A percentile compares a stretch with the other conserved stretches of the same genome.
These are phyloP conservation scores for Gila orcuttii DNA, from an alignment of 2,113 vertebrate genomes.

Conservation along the genomic window DNA sequence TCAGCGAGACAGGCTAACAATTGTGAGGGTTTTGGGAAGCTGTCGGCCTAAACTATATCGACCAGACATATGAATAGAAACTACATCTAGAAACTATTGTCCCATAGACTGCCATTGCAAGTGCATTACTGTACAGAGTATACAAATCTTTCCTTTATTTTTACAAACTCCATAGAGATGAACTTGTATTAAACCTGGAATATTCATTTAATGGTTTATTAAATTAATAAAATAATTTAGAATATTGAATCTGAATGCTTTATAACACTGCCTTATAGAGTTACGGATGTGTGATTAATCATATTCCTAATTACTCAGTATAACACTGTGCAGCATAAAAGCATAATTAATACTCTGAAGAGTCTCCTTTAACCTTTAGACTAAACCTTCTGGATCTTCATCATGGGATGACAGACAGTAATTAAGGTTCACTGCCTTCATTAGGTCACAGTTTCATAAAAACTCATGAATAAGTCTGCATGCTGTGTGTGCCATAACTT, in stretches of 20 bases:
- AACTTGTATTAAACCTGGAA: not conserved
- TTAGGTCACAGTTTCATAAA: slow-evolving; percentile 14
- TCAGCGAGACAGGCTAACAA: not conserved
- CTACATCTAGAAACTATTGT: too few species aligned
- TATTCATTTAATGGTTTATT: not conserved
- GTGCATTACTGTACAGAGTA: too few species aligned
- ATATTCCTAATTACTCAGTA: not conserved
- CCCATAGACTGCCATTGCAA: too few species aligned
- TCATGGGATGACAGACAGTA: not conserved
- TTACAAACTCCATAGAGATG: too few species aligned
- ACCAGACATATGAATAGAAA: too few species aligned
- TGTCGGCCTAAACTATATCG: not conserved
- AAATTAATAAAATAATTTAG: not conserved
- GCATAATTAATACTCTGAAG: not conserved
- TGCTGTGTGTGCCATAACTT: not conserved
- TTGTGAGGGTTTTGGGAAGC: not conserved
- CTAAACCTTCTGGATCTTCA: not conserved
- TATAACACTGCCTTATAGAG: not conserved
- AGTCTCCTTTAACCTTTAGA: slow-evolving; percentile 1
- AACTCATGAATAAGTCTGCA: not conserved
- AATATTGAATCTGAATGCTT: not conserved
- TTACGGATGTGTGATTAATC: not conserved
- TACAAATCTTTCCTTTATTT: too few species aligned
- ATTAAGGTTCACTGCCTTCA: slow-evolving; percentile 55
- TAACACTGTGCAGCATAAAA: not conserved